Evolutionary conservation across 2,797 vertebrate species (phyloP), one percentile per base, ranked within the genome.

Genomic region (Hyperoplus lanceolatus): DNA sequence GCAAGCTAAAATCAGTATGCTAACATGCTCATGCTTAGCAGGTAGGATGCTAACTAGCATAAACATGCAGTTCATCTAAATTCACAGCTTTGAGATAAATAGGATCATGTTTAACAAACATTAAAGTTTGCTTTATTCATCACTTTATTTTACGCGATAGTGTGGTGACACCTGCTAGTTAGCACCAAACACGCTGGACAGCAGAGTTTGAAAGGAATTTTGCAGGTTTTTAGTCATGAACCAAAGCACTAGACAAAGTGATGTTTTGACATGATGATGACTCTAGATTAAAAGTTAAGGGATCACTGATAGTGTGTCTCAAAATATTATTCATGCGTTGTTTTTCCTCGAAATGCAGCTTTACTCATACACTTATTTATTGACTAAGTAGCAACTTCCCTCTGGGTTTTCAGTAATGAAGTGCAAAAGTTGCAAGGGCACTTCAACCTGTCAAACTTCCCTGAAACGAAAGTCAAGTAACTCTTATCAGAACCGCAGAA

Each of bases 401-500:
- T 57, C 6, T 61, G 8, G 42, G 16, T 66, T 74, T 67, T 5
- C 11, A 70, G 68, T 69, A 65, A 70, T 59, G 45, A 48, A 48
- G 46, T 54, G 51, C 38, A 63, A 9, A 73, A 45, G 42, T 48
- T 63, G 46, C 42, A 55, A 72, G 49, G 16, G 45, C 56, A 58
- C 18, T 73, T 14, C 18, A 66, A 56, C 60, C 43, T 81, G 75
- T 81, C 62, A 85, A 65, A 57, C 53, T 68, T 73, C 55, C 56
- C 79, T 73, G 54, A 75, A 75, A 84, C 3, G 1, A 88, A 86
- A 83, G 64, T 42, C n/a, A 71, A 42, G 39, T 73, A 62, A 53
- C 65, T 77, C 77, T 85, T 92, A 91, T 92, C 88, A 83, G 57
- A 81, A 62, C 72, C 87, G 64, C 70, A 82, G 58, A 85, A 66